Conservation (phyloP, 2,113 vertebrate species). For the Cyphomyrus plagiostoma region DNA sequence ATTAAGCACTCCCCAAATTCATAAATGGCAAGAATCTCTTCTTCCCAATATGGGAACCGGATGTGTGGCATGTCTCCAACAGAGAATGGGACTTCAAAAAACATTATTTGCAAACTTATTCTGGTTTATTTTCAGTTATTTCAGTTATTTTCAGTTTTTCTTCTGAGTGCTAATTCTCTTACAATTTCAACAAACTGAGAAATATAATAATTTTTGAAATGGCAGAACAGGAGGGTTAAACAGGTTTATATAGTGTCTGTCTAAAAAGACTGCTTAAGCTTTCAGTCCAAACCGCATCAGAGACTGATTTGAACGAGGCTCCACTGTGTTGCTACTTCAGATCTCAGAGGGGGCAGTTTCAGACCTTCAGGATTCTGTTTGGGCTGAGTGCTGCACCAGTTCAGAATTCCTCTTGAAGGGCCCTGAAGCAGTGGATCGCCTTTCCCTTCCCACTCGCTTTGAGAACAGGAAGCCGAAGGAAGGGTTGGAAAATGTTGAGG, state of each 20-base stretch:
- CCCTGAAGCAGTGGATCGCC: slow-evolving; percentile 32
- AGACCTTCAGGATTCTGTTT: slow-evolving; percentile 45
- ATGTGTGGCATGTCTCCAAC: not conserved
- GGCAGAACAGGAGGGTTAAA: not conserved
- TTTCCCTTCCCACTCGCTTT: slow-evolving; percentile 27
- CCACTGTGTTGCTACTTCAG: slow-evolving; percentile 34
- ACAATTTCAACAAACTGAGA: not conserved
- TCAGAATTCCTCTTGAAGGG: slow-evolving; percentile 40
- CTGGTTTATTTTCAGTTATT: not conserved
- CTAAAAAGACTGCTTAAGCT: not conserved
- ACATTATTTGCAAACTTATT: not conserved
- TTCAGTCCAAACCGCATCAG: not conserved
- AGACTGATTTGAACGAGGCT: not conserved
- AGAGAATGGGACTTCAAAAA: not conserved
- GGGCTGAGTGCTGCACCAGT: slow-evolving; percentile 51
- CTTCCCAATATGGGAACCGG: not conserved
- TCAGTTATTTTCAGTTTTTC: not conserved
- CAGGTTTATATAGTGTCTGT: not conserved
- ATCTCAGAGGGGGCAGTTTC: slow-evolving; percentile 10
- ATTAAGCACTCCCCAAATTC: not conserved
- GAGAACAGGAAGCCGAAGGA: slow-evolving; percentile 1
- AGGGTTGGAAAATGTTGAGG: slow-evolving; percentile 23
- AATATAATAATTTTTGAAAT: not conserved
- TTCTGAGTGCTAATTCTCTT: not conserved
- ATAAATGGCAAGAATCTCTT: not conserved